Percentiles rank a stretch among this genome's conserved stretches.
phyloP scores from a whole-genome alignment of 2,888 invertebrate species.

The Endotricha flammealis region DNA sequence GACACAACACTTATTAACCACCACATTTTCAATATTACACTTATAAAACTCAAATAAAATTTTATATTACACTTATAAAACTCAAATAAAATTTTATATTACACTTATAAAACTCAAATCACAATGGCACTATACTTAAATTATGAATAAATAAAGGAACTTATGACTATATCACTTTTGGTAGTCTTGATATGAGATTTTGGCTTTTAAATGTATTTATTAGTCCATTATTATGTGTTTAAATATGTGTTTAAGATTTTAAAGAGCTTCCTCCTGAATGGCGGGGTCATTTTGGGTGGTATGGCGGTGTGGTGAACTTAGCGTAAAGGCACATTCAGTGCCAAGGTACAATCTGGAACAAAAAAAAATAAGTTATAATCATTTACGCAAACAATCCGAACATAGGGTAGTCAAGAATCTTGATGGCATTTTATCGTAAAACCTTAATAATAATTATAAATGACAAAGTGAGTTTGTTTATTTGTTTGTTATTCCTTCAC shows the following conservation, averaged over 20 bases:
- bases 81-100: too few species aligned
- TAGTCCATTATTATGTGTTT: slow-evolving; percentile 50
- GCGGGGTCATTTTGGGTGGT: slow-evolving; percentile 55
- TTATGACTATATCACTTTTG: slow-evolving; percentile 31
- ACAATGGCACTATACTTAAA: slow-evolving; percentile 46
- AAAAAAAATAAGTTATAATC: slow-evolving; percentile 26
- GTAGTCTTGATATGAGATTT: slow-evolving; percentile 26
- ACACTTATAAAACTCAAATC: slow-evolving; percentile 33
- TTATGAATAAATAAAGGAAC: slow-evolving; percentile 51
- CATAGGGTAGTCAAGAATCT: too few species aligned
- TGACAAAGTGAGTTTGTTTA: too few species aligned
- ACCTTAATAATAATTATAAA: too few species aligned
- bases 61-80: too few species aligned
- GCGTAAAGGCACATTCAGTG: slow-evolving; percentile 34
- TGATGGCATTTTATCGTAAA: too few species aligned
- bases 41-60: too few species aligned
- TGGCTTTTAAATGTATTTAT: slow-evolving; percentile 26
- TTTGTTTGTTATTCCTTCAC: too few species aligned
- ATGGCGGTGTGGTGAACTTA: slow-evolving; percentile 29
- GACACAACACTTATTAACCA: slow-evolving; percentile 41
- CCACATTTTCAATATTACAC: slow-evolving; percentile 47
- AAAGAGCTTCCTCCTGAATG: slow-evolving; percentile 54
- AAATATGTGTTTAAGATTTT: slow-evolving; percentile 58
- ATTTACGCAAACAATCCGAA: too few species aligned
- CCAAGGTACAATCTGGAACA: slow-evolving; percentile 52